Evolutionary conservation across 2,797 vertebrate species (phyloP), one percentile per base, ranked within the genome.

Genomic region (Sternotherus odoratus): DNA sequence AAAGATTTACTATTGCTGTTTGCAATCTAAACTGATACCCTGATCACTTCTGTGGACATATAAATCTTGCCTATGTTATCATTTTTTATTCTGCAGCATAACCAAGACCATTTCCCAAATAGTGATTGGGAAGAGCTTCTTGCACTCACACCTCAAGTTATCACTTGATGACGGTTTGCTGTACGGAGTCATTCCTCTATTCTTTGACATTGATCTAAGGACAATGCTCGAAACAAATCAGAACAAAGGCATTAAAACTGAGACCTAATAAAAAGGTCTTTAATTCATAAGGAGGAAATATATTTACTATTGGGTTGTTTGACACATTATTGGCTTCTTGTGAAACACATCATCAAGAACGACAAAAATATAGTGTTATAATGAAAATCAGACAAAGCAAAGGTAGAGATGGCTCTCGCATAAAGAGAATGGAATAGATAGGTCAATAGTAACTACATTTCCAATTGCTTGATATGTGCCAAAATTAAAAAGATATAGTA

Each of bases 71-170:
- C 23, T 79, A 10, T 17, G n/a, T 69, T 69, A 23, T 88, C 50
- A 54, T 36, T 2, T 0, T 53, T 82, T 0, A 0, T 54, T 56
- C 69, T n/a, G 54, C 8, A 83, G 50, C 5, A 50, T 0, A 0
- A 60, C 19, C 0, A 1, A 53, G 79, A 17, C 78, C 75, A 39
- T 83, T 86, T 66, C 87, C 74, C 57, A 80, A 0, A 0, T 10
- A 48, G 46, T 48, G 46, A 48, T 48, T 48, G 46, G 46, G 46
- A 48, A 48, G 46, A 48, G 10, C 8, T 48, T 48, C 46, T 48
- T 48, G 46, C 46, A 48, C 46, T 48, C 46, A 48, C n/a, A 21
- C 66, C 36, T 11, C 57, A 49, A 56, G 77, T 87, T 91, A 87
- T 89, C 83, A 57, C 86, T 30, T 94, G 90, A 85, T 84, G 91